Percentiles rank a stretch among this genome's conserved stretches.
Conservation (phyloP, 2,113 vertebrate species). For the Callionymus lyra region DNA sequence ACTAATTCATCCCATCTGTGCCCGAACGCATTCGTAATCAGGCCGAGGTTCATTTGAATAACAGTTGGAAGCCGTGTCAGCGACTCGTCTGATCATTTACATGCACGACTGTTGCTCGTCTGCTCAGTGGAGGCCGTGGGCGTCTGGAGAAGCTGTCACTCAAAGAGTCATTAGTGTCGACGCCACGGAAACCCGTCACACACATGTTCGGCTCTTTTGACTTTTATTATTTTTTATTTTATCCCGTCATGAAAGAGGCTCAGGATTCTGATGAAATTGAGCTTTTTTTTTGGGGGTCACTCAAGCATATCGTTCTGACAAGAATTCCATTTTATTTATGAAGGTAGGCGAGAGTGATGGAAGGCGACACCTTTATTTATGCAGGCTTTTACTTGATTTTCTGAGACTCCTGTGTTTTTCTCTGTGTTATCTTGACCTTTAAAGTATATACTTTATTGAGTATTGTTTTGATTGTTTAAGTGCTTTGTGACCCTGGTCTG, state of each 20-base stretch:
- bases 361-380: too few relatives aligned
- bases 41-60: slow-evolving; percentile 22
- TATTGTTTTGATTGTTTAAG: too few relatives aligned
- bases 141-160: slow-evolving; percentile 19
- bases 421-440: too few relatives aligned
- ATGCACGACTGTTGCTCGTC: slow-evolving; percentile 8
- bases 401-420: too few relatives aligned
- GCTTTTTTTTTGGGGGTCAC: too few relatives aligned
- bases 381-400: too few relatives aligned
- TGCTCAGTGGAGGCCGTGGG: slow-evolving; percentile 1
- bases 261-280: background rate
- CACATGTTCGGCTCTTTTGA: background rate
- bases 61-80: slow-evolving; percentile 20
- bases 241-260: background rate
- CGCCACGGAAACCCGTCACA: slow-evolving; percentile 12
- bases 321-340: too few relatives aligned
- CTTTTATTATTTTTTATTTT: slow-evolving; percentile 1
- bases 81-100: slow-evolving; percentile 11
- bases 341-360: too few relatives aligned
- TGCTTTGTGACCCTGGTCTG: too few relatives aligned
- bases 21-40: slow-evolving; percentile 6
- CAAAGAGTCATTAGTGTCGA: slow-evolving; percentile 8
- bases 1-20: slow-evolving; percentile 4
- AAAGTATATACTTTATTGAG: too few relatives aligned
- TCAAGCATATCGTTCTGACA: too few relatives aligned